These are phyloP conservation scores for Chaetophractus vellerosus DNA, from an alignment of 2,797 vertebrate species.

Conservation along the genomic window DNA sequence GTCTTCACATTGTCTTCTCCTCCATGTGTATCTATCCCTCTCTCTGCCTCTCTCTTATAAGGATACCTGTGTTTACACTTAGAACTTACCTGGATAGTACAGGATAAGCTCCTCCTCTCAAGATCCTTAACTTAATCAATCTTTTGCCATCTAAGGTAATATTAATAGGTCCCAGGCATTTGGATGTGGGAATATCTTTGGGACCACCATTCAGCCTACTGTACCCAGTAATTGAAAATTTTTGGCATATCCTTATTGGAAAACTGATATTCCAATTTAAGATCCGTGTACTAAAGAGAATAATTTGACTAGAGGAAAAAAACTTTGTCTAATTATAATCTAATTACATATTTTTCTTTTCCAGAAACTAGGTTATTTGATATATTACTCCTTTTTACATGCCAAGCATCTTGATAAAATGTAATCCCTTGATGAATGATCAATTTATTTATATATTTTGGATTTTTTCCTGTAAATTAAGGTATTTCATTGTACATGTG, in stretches of 20 bases:
- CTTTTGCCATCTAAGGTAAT: neutral
- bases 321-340: neutral
- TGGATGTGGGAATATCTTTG: neutral
- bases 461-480: neutral
- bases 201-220: neutral
- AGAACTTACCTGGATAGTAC: neutral
- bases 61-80: neutral
- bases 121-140: neutral
- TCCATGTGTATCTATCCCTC: neutral
- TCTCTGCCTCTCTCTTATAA: neutral
- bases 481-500: conserved; percentile 34
- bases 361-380: conserved; percentile 22
- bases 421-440: conserved; percentile 40
- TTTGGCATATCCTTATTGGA: neutral
- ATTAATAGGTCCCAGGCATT: neutral
- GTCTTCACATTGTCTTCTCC: neutral
- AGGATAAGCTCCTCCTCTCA: neutral
- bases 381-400: conserved; percentile 20
- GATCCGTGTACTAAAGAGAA: conserved; percentile 21
- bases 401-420: conserved; percentile 29
- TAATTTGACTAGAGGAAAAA: conserved; percentile 17
- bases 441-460: neutral
- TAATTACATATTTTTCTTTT: neutral
- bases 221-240: conserved; percentile 13
- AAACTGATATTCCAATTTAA: neutral